phyloP scores from a whole-genome alignment of 1,140 invertebrate genomes.

The Scaptomyza graminum region DNA sequence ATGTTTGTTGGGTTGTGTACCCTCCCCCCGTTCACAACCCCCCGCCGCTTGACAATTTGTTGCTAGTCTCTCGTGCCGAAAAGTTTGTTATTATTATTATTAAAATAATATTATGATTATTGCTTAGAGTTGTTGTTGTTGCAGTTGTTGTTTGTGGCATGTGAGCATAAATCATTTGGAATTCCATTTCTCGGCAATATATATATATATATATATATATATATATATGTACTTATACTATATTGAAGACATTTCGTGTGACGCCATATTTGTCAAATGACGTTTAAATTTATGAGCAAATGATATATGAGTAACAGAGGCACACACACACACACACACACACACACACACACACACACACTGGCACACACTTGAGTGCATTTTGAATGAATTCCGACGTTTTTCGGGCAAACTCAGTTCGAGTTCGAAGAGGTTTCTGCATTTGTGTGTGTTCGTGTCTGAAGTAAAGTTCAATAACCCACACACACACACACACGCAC shows the following conservation, averaged over 20 bases:
- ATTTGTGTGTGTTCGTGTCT: background rate
- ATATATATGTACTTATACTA: no score
- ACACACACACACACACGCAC: conserved; percentile 27
- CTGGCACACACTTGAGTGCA: conserved; percentile 6
- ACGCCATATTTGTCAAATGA: conserved; percentile 69
- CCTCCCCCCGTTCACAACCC: no score
- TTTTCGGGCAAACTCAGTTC: no score
- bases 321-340: conserved; percentile 1
- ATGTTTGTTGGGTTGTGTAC: no score
- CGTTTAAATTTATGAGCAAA: conserved; percentile 67
- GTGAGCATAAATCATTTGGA: conserved; percentile 50
- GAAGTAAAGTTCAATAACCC: conserved; percentile 47
- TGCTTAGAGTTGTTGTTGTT: conserved; percentile 28
- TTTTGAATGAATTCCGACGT: conserved; percentile 14
- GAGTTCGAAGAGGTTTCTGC: background rate
- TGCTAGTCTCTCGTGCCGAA: conserved; percentile 38
- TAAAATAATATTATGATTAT: conserved; percentile 63
- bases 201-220: background rate
- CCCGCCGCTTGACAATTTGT: no score
- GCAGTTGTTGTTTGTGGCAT: conserved; percentile 1
- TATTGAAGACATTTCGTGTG: conserved; percentile 59
- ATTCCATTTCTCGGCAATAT: conserved; percentile 29
- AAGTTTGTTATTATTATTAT: conserved; percentile 69
- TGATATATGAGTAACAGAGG: conserved; percentile 48
- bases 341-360: conserved; percentile 2